Conservation (phyloP, 1,140 invertebrate species). For the Drosophila willistoni region DNA sequence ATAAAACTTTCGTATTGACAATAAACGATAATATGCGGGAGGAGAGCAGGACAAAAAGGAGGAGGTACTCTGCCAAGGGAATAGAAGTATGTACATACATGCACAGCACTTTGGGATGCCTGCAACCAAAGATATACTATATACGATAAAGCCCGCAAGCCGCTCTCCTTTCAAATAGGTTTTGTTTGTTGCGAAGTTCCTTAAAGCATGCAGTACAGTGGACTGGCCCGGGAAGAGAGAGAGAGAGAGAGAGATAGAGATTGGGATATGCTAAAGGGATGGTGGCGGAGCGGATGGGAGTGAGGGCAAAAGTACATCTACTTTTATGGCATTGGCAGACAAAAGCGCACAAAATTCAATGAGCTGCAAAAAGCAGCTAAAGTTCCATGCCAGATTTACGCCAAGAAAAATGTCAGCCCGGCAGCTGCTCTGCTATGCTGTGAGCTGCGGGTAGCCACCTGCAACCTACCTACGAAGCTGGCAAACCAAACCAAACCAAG, state of each 20-base stretch:
- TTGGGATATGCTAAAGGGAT: not conserved
- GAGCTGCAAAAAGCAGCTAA: conserved; percentile 78
- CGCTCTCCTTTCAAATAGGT: conserved; percentile 45
- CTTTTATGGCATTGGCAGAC: conserved; percentile 71
- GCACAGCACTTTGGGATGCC: conserved; percentile 7
- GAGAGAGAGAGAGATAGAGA: not conserved
- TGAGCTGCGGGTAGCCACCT: conserved; percentile 59
- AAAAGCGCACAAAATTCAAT: conserved; percentile 76
- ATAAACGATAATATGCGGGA: conserved; percentile 62
- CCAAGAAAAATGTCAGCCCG: conserved; percentile 72
- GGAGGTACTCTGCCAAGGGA: no score
- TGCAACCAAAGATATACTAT: conserved; percentile 28
- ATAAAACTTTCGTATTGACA: conserved; percentile 78
- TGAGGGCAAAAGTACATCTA: conserved; percentile 25
- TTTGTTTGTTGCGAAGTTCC: conserved; percentile 66
- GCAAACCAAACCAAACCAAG: no score
- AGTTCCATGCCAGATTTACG: conserved; percentile 76
- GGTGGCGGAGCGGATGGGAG: not conserved
- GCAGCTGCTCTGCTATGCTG: conserved; percentile 6
- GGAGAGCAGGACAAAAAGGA: not conserved
- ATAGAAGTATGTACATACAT: conserved; percentile 13
- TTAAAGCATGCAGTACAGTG: not conserved
- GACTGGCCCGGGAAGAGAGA: not conserved
- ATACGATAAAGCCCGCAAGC: conserved; percentile 64
- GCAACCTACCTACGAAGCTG: conserved; percentile 17